phyloP scores from a whole-genome alignment of 2,797 vertebrate species.

The Rhinogobio ventralis region DNA sequence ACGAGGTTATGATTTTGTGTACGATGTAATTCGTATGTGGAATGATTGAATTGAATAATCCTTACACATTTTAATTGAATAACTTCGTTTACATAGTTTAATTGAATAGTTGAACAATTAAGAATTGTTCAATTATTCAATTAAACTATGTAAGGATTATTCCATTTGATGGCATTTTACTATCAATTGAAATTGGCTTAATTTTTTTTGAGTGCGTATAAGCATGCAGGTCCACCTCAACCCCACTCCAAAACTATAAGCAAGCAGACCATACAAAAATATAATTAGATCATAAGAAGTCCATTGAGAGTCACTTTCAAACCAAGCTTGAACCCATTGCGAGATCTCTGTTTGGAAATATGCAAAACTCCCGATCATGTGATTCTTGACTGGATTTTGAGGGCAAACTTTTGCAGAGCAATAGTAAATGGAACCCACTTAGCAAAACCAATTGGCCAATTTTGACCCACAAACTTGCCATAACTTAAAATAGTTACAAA shows the following conservation, averaged over 20 bases:
- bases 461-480: not conserved
- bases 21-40: not conserved
- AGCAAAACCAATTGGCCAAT: not conserved
- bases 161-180: no score
- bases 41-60: no score
- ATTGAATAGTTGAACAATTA: no score
- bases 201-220: no score
- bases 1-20: not conserved
- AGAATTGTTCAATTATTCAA: no score
- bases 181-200: no score
- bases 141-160: no score
- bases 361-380: not conserved
- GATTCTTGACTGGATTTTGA: not conserved
- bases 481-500: not conserved
- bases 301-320: not conserved
- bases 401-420: not conserved
- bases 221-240: not conserved
- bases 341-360: not conserved
- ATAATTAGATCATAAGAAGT: not conserved
- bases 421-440: not conserved
- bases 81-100: no score
- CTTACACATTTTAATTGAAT: no score
- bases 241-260: not conserved
- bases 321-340: not conserved
- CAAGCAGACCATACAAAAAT: not conserved